These are phyloP conservation scores for Pteria penguin DNA, from an alignment of 2,888 invertebrate species.

Conservation along the genomic window DNA sequence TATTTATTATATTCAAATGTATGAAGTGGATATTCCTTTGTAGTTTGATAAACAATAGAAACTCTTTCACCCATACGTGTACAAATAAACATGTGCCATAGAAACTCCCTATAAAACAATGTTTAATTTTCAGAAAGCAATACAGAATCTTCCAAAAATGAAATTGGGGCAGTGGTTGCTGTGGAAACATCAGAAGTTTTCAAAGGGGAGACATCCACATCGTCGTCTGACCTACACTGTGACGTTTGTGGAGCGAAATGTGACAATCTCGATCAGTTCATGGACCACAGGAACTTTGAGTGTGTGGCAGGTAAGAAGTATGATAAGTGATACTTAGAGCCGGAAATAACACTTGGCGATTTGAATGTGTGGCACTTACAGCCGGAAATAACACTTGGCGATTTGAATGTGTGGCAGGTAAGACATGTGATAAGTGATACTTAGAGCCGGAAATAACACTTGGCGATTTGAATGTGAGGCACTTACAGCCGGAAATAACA, in stretches of 20 bases:
- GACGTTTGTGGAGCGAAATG: conserved; percentile 71
- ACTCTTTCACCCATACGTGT: no score
- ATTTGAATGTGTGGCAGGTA: conserved; percentile 66
- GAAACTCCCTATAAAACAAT: conserved; percentile 5
- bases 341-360: not conserved
- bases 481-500: no score
- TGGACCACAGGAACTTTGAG: conserved; percentile 75
- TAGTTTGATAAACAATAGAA: no score
- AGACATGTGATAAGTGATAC: conserved; percentile 25
- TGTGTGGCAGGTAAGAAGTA: conserved; percentile 64
- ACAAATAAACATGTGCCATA: no score
- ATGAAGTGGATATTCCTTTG: no score
- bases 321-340: not conserved
- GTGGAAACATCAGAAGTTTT: conserved; percentile 4
- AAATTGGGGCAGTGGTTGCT: not conserved
- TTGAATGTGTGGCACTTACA: no score
- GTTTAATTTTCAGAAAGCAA: conserved; percentile 4
- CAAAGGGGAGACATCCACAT: conserved; percentile 24
- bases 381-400: no score
- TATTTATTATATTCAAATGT: no score
- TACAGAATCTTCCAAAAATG: conserved; percentile 1
- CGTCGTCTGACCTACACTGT: conserved; percentile 59
- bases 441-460: not conserved
- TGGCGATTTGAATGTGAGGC: no score
- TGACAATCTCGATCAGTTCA: conserved; percentile 70